Evolutionary conservation across 1,140 invertebrate genomes (phyloP).

Genomic region (Drosophila repleta): DNA sequence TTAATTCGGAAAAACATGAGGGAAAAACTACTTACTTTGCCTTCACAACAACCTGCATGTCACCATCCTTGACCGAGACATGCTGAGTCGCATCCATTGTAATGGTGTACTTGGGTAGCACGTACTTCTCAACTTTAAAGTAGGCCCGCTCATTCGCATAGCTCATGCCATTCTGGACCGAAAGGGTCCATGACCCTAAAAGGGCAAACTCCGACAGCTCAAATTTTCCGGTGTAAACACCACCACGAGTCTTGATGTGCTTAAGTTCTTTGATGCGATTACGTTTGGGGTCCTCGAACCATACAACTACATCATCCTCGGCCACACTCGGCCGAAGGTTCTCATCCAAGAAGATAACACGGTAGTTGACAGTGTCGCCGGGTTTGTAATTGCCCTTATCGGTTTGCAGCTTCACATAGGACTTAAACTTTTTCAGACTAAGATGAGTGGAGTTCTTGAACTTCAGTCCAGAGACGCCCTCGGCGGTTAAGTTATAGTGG

Average conservation of each 20-base stretch:
- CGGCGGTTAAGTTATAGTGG: constrained; percentile 90
- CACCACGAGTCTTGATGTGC: constrained; percentile 88
- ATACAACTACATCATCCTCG: constrained; percentile 86
- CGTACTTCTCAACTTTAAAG: constrained; percentile 90
- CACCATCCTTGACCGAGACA: constrained; percentile 91
- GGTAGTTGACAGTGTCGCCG: constrained; percentile 92
- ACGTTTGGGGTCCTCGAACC: constrained; percentile 70
- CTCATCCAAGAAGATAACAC: constrained; percentile 92
- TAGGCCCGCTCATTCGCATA: constrained; percentile 52
- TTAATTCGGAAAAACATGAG: constrained; percentile 72
- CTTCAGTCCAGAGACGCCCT: constrained; percentile 90
- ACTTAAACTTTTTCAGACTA: constrained; percentile 90
- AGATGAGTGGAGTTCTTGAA: constrained; percentile 97
- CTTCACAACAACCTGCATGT: constrained; percentile 90
- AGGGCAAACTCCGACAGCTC: constrained; percentile 92
- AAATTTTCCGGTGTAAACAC: constrained; percentile 89
- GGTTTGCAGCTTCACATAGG: constrained; percentile 93
- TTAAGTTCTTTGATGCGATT: constrained; percentile 90
- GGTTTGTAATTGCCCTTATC: constrained; percentile 98
- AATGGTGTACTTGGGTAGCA: constrained; percentile 96
- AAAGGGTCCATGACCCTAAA: constrained; percentile 93
- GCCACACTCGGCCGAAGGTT: constrained; percentile 89
- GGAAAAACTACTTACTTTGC: constrained; percentile 86
- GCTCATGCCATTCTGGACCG: constrained; percentile 49
- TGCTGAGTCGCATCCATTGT: constrained; percentile 92